phyloP scores from a whole-genome alignment of 2,888 invertebrate species.

The Perithous albicinctus region DNA sequence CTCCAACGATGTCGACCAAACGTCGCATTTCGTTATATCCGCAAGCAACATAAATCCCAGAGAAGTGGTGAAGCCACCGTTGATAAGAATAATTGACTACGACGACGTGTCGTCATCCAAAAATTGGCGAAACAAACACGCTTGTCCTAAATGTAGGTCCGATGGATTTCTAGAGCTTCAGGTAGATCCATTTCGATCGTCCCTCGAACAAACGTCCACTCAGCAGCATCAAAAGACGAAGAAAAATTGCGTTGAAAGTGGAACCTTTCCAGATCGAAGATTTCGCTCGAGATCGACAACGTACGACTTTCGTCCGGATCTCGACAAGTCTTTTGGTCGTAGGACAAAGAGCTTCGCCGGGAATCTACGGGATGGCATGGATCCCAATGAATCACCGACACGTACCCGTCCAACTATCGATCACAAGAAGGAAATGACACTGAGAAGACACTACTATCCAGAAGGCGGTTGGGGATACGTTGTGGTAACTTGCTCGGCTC shows the following conservation, averaged over 20 bases:
- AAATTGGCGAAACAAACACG: constrained; percentile 68
- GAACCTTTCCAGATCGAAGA: constrained; percentile 69
- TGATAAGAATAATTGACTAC: constrained; percentile 72
- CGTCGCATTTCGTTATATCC: constrained; percentile 39
- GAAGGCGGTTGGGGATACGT: constrained; percentile 96
- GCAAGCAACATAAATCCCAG: constrained; percentile 37
- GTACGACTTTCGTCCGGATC: constrained; percentile 67
- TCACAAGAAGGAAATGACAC: constrained; percentile 79
- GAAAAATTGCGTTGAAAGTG: constrained; percentile 69
- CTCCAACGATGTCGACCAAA: constrained; percentile 15
- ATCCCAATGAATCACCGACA: constrained; percentile 49
- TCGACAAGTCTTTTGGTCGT: constrained; percentile 63
- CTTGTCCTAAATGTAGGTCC: constrained; percentile 77
- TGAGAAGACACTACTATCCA: constrained; percentile 92
- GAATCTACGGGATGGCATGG: constrained; percentile 52
- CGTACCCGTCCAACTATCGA: constrained; percentile 67
- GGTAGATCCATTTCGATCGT: constrained; percentile 75
- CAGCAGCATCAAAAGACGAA: constrained; percentile 43
- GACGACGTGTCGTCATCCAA: constrained; percentile 67
- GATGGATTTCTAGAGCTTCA: constrained; percentile 73
- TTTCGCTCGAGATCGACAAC: constrained; percentile 72
- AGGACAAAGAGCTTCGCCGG: constrained; percentile 74
- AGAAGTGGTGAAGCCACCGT: constrained; percentile 59
- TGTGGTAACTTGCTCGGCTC: constrained; percentile 89
- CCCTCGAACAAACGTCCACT: constrained; percentile 31